Evolutionary conservation across 2,113 vertebrate species (phyloP).

Genomic region (Lepidothrix coronata): DNA sequence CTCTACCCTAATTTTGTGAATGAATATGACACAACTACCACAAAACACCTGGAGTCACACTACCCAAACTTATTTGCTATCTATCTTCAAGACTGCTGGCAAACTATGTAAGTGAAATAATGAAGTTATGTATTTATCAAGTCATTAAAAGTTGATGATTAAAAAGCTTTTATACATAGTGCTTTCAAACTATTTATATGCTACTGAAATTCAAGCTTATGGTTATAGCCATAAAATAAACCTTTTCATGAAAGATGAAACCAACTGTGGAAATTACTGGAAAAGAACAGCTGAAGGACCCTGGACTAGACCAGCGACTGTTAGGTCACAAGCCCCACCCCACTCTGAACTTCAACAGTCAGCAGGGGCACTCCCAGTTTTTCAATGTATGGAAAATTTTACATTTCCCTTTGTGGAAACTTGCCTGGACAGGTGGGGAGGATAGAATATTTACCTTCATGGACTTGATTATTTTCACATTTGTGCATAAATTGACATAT

Average conservation of each 20-base stretch:
- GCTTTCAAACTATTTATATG: background rate
- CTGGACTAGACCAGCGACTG: background rate
- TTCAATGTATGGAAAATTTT: background rate
- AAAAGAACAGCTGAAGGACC: background rate
- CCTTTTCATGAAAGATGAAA: background rate
- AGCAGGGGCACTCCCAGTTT: background rate
- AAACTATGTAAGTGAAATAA: background rate
- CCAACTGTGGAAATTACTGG: background rate
- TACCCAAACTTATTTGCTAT: background rate
- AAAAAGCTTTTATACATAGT: background rate
- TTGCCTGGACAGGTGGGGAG: background rate
- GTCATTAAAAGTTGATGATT: background rate
- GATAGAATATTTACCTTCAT: background rate
- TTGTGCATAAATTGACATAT: background rate
- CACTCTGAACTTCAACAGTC: background rate
- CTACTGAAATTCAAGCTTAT: background rate
- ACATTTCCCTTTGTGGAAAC: background rate
- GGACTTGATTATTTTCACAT: background rate
- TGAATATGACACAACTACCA: background rate
- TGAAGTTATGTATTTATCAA: background rate
- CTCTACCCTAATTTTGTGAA: background rate
- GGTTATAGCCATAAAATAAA: background rate
- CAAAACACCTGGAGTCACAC: background rate
- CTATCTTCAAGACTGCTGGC: background rate
- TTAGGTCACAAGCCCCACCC: too few relatives aligned